Base-by-base conservation (phyloP, 2,113 vertebrate species). In the Todiramphus chloris region DNA sequence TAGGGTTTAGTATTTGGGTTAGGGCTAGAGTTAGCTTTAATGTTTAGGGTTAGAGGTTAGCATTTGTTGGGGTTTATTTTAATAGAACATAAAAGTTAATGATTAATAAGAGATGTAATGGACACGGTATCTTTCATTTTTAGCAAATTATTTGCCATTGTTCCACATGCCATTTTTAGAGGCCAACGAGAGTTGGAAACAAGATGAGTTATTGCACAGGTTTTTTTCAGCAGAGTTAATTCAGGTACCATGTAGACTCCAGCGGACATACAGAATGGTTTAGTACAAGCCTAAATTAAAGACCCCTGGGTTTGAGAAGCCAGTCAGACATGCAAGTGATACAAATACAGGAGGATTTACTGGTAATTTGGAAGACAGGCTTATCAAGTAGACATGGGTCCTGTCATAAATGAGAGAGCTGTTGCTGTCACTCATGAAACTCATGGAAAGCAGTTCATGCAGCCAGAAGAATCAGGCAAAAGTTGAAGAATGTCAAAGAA, bases 51-150 rank as follows among this genome's bases (percentile, higher is more conserved):
- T 92, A 30, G n/a, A 33, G 11, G 41, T 92, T 56, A 76, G 39
- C 13, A 2, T 19, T 82, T 6, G 0, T 13, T 43, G 23, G 11
- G 12, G 8, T 13, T 21, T 4, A 28, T 46, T 13, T 76, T 10
- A 2, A 66, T 25, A 27, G 7, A 24, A 35, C 7, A 30, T 59
- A 27, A 19, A 89, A 44, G 1, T 59, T 41, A 63, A 51, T 43
- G 37, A 48, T 19, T 79, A 62, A 6, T 46, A 74, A 53, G 27
- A 73, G 28, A 20, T 62, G 14, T 39, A 66, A 44, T 2, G 11
- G 12, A n/a, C 11, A 12, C 12, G 17, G 11, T 48, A 20, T 31
- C 18, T 77, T 7, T 58, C 39, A n/a, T 14, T 8, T 63, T n/a
- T 35, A 74, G 30, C 11, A 41, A 55, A 55, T 46, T 79, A 30